phyloP scores from a whole-genome alignment of 1,140 invertebrate genomes.

The Bradysia coprophila region DNA sequence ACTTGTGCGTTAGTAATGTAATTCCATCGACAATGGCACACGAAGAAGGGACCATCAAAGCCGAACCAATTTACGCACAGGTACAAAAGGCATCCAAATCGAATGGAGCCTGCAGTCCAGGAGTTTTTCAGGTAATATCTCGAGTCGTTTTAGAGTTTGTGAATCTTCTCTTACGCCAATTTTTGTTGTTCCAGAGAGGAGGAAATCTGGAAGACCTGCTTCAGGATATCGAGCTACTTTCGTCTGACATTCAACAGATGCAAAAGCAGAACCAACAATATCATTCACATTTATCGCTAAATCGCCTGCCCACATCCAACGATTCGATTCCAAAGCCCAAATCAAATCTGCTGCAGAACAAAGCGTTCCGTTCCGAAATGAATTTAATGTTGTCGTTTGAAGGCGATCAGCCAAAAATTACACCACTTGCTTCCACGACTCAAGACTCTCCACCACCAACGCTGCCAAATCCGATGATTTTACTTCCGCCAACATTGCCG shows the following conservation, averaged over 20 bases:
- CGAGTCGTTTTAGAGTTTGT: no score
- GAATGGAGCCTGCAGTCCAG: conserved; percentile 9
- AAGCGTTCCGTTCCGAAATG: conserved; percentile 22
- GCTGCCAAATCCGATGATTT: conserved; percentile 19
- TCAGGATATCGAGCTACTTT: conserved; percentile 22
- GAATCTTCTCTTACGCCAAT: neutral
- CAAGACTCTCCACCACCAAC: conserved; percentile 13
- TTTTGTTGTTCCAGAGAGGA: conserved; percentile 13
- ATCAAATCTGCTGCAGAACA: no score
- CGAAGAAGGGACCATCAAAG: no score
- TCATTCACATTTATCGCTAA: neutral
- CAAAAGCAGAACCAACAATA: conserved; percentile 1
- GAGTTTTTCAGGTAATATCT: conserved; percentile 2
- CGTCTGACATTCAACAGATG: conserved; percentile 4
- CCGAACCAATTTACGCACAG: conserved; percentile 17
- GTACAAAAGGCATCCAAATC: conserved; percentile 20
- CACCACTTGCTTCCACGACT: conserved; percentile 7
- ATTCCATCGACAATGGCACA: no score
- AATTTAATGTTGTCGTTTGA: conserved; percentile 19
- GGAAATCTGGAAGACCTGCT: conserved; percentile 27
- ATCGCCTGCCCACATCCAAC: no score
- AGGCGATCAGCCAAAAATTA: conserved; percentile 6
- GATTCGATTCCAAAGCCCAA: no score
- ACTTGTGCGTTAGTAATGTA: no score
- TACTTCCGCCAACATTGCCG: conserved; percentile 18